These are phyloP conservation scores for Macropus fuliginosus DNA, from an alignment of 2,797 vertebrate genomes.

Conservation along the genomic window DNA sequence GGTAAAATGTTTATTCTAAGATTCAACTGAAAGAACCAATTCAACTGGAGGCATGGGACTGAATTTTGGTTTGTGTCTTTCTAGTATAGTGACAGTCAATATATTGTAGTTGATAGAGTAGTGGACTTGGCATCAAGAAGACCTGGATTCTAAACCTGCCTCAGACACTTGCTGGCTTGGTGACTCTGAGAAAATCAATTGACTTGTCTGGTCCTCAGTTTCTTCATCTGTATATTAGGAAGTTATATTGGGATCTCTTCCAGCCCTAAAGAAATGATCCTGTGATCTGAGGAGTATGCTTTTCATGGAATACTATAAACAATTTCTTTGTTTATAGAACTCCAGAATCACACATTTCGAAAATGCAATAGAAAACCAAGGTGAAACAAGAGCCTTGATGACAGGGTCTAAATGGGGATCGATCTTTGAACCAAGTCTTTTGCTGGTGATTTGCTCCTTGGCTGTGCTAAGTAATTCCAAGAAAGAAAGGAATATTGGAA, in stretches of 20 bases:
- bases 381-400: not conserved
- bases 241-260: not conserved
- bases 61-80: not conserved
- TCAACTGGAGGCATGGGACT: not conserved
- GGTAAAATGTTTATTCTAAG: not conserved
- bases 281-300: not conserved
- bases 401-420: not conserved
- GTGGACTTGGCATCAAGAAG: not conserved
- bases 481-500: not conserved
- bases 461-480: not conserved
- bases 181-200: not conserved
- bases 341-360: not conserved
- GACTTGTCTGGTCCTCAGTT: not conserved
- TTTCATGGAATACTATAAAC: not conserved
- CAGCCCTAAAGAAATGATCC: not conserved
- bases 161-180: not conserved
- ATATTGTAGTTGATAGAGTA: not conserved
- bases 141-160: not conserved
- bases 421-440: constrained; percentile 2
- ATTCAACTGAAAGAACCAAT: not conserved
- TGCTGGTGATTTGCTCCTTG: not conserved
- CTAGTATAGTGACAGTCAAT: not conserved
- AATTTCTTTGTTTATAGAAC: not conserved
- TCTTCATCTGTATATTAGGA: not conserved
- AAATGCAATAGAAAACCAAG: not conserved